Evolutionary conservation across 2,888 invertebrate species (phyloP), one percentile per base, ranked within the genome.

Genomic region (Andricus quercusramuli): DNA sequence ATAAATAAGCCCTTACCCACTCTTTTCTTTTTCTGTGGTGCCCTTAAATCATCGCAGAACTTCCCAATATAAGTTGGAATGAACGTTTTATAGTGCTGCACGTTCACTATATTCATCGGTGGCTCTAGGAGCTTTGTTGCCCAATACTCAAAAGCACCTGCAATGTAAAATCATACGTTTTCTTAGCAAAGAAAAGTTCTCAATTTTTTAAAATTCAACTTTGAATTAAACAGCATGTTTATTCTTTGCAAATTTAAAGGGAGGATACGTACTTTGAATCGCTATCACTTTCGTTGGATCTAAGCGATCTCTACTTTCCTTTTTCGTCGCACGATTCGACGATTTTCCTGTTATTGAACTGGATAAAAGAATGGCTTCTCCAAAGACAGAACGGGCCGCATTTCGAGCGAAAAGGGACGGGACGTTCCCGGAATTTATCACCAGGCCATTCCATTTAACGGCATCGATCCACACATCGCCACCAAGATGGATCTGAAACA

Each of bases 401-500:
- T 65, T 65, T 65, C 65, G 65, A 65, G 65, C 5, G 9, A 65
- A 65, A 65, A 65, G 65, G 0, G 65, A 20, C n/a, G n/a, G 65
- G 65, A 29, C 13, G 65, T 65, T 65, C 20, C 25, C 25, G 8
- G 65, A 20, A 65, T 29, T 65, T 65, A 65, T 29, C 8, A 65
- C 25, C 1, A 65, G 25, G 65, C n/a, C 65, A 20, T 65, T 65
- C 65, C 17, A 65, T 13, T 65, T 25, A 0, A 29, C 25, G 25
- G 8, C 8, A 29, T 65, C 65, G 0, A 65, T 65, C 65, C 65
- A 65, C 5, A 65, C 3, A 65, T 65, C 65, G 25, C 29, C 25
- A 65, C 65, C 65, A 25, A 65, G 25, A 65, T 65, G 65, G 25
- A 65, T 65, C 65, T 65, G 65, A 65, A 29, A 65, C 29, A 29